Conservation (phyloP, 2,888 invertebrate species). For the Brachycybe producta region DNA sequence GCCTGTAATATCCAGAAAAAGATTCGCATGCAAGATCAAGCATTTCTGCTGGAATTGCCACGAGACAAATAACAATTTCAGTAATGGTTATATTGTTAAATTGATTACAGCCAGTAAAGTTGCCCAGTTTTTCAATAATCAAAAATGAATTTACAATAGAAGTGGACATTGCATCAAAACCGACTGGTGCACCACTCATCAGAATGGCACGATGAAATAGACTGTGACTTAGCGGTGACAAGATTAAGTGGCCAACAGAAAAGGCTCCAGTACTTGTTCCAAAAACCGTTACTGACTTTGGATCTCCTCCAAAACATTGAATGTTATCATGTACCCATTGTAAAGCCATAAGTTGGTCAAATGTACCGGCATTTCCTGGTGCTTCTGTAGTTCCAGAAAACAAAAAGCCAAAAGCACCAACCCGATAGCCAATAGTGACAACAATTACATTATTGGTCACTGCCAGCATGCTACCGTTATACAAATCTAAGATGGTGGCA, state of each 20-base stretch:
- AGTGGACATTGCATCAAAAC: background rate
- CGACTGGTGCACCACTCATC: background rate
- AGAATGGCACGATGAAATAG: constrained; percentile 20
- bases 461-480: constrained; percentile 84
- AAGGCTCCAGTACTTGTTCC: constrained; percentile 95
- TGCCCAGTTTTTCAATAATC: background rate
- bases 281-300: constrained; percentile 74
- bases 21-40: constrained; percentile 3
- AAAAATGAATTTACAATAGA: background rate
- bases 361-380: constrained; percentile 80
- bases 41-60: background rate
- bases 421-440: constrained; percentile 86
- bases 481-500: constrained; percentile 64
- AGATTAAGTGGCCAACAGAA: constrained; percentile 69
- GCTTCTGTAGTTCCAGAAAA: constrained; percentile 45
- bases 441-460: constrained; percentile 82
- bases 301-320: constrained; percentile 73
- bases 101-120: background rate
- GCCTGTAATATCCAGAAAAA: no score
- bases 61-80: background rate
- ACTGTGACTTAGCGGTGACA: constrained; percentile 49
- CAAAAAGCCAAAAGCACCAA: constrained; percentile 73
- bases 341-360: constrained; percentile 85
- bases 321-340: constrained; percentile 85
- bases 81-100: background rate